Percentiles rank a stretch among this genome's conserved stretches.
Conservation (phyloP, 1,140 invertebrate species). For the Tetraneura akinire region DNA sequence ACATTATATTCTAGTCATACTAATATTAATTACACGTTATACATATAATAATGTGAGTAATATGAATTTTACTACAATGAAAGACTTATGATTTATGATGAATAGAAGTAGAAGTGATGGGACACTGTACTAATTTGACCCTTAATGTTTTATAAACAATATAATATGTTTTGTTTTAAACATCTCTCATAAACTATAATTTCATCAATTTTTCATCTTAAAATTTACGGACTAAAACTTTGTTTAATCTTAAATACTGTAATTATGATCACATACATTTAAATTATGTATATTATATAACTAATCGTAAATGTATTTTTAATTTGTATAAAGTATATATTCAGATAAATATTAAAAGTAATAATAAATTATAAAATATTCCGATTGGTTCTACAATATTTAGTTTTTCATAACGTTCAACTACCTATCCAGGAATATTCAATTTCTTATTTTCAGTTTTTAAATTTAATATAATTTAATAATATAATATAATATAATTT, state of each 20-base stretch:
- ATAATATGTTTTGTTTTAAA: neutral
- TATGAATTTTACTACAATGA: neutral
- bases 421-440: too few species aligned
- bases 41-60: neutral
- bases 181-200: neutral
- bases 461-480: too few species aligned
- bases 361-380: too few species aligned
- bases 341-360: too few species aligned
- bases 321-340: too few species aligned
- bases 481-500: too few species aligned
- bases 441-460: too few species aligned
- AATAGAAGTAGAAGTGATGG: neutral
- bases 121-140: neutral
- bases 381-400: too few species aligned
- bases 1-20: too few species aligned
- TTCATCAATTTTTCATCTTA: neutral
- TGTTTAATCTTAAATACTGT: neutral
- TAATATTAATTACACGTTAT: neutral
- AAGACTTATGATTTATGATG: slow-evolving; percentile 33
- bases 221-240: slow-evolving; percentile 23
- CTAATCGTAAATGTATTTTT: too few species aligned
- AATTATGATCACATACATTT: neutral
- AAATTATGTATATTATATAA: too few species aligned
- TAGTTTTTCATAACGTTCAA: too few species aligned
- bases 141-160: slow-evolving; percentile 14